Conservation (phyloP, 2,797 vertebrate species). For the Hydrophis major region DNA sequence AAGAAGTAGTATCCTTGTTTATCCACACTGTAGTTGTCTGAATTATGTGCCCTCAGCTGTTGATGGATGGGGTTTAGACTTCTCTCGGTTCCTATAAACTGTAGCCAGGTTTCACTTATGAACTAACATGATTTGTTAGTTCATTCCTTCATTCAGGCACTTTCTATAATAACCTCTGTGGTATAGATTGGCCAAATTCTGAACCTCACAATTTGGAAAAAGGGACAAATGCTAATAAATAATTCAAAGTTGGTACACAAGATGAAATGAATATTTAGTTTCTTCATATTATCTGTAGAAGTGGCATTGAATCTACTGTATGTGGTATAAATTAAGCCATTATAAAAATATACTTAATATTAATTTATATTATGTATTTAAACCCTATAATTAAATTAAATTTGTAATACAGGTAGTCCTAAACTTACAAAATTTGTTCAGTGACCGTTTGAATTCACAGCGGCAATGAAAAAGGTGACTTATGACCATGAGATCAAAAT, state of each 20-base stretch:
- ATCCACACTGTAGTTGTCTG: background rate
- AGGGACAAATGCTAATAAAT: background rate
- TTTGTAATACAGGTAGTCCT: background rate
- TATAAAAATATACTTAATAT: background rate
- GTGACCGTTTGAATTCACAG: background rate
- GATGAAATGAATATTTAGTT: background rate
- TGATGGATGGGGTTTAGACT: background rate
- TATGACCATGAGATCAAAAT: background rate
- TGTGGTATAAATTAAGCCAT: background rate
- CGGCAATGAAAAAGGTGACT: background rate
- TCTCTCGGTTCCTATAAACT: background rate
- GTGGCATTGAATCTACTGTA: background rate
- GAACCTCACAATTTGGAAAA: background rate
- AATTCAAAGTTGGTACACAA: background rate
- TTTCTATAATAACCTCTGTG: background rate
- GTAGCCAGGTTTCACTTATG: background rate
- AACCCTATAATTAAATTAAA: background rate
- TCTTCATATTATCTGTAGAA: background rate
- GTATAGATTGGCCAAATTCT: background rate
- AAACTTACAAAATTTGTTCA: background rate
- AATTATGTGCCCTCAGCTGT: background rate
- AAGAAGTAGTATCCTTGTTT: background rate
- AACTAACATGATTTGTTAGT: background rate
- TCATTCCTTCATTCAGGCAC: background rate
- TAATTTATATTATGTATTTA: too few species aligned